Conservation (phyloP, 37 sponge, comb jelly and placozoan genomes). For the Ephydatia muelleri region DNA sequence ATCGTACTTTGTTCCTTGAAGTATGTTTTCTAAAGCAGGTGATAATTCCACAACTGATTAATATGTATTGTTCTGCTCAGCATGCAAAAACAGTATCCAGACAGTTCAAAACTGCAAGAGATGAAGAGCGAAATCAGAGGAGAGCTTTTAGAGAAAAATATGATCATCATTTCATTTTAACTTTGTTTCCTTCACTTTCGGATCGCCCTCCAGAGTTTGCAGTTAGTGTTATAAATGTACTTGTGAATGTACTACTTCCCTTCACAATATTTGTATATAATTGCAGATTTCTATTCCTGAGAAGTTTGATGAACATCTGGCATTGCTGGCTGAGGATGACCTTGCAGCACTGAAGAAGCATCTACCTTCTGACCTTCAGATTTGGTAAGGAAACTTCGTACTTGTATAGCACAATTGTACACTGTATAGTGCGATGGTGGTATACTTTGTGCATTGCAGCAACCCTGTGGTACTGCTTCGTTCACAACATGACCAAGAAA, state of each 20-base stretch:
- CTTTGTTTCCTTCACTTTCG: slow-evolving; percentile 57
- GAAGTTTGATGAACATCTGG: neutral
- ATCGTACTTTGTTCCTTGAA: neutral
- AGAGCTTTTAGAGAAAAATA: slow-evolving; percentile 11
- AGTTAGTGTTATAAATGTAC: slow-evolving; percentile 22
- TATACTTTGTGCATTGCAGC: neutral
- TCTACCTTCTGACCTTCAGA: neutral
- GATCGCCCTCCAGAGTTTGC: slow-evolving; percentile 38
- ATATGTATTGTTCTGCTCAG: slow-evolving; percentile 1
- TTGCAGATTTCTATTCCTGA: neutral
- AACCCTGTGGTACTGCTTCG: neutral
- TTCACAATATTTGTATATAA: neutral
- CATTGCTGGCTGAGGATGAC: neutral
- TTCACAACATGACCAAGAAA: neutral
- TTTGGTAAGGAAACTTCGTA: neutral
- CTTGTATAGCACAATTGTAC: neutral
- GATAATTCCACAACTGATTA: neutral
- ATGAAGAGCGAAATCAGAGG: slow-evolving; percentile 40
- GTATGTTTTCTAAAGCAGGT: neutral
- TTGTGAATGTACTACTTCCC: neutral
- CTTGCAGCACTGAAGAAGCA: neutral
- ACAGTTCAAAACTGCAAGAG: slow-evolving; percentile 16
- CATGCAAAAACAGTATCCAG: slow-evolving; percentile 4
- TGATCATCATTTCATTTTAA: slow-evolving; percentile 49
- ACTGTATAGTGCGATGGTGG: neutral